A percentile compares a stretch with the other conserved stretches of the same genome.
These are phyloP conservation scores for Apis dorsata DNA, from an alignment of 1,140 invertebrate species.

Conservation along the genomic window DNA sequence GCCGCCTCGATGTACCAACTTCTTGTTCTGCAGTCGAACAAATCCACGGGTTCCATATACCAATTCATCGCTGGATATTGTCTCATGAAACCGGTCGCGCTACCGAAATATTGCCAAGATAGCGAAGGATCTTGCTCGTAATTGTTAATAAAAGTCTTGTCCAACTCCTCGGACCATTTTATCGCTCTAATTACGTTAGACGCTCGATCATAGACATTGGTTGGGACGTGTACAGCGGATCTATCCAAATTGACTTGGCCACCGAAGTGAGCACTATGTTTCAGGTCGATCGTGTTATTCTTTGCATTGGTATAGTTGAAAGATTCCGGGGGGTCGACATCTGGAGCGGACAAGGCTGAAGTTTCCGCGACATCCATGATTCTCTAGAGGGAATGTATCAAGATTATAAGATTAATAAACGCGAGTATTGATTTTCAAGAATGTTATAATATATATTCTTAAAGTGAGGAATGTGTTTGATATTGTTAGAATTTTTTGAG, in stretches of 20 bases:
- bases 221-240: constrained; percentile 96
- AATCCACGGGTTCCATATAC: constrained; percentile 86
- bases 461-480: not conserved
- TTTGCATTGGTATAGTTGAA: constrained; percentile 89
- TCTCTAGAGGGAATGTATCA: constrained; percentile 77
- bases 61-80: constrained; percentile 93
- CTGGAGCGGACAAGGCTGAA: constrained; percentile 83
- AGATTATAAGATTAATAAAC: no score
- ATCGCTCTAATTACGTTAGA: constrained; percentile 75
- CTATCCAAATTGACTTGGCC: constrained; percentile 90
- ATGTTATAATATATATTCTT: not conserved
- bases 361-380: constrained; percentile 91
- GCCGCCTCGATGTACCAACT: constrained; percentile 98
- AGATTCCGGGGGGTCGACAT: constrained; percentile 82
- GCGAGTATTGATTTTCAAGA: not conserved
- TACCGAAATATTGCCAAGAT: constrained; percentile 98
- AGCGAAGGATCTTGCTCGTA: constrained; percentile 92
- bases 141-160: constrained; percentile 93
- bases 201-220: constrained; percentile 93
- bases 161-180: constrained; percentile 90
- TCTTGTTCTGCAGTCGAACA: constrained; percentile 93
- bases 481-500: no score
- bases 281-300: constrained; percentile 83
- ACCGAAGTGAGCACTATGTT: constrained; percentile 88
- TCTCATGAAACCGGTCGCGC: constrained; percentile 96